phyloP scores from a whole-genome alignment of 2,888 invertebrate species.

The Apodemia zela region DNA sequence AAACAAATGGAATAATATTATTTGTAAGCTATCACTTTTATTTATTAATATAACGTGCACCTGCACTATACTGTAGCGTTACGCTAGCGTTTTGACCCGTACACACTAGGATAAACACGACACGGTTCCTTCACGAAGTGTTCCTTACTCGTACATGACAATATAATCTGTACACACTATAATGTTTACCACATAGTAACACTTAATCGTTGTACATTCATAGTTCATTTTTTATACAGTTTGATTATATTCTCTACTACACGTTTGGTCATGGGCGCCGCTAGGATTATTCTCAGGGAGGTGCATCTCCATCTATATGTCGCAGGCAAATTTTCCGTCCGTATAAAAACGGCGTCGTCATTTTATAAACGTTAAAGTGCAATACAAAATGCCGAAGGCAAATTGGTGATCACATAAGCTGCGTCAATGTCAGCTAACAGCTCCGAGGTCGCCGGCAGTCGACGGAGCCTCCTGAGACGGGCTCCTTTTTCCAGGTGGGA shows the following conservation, averaged over 20 bases:
- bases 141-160: constrained; percentile 1
- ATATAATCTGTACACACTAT: not conserved
- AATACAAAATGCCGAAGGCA: no score
- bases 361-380: no score
- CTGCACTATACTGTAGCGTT: not conserved
- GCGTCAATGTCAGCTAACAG: no score
- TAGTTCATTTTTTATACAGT: not conserved
- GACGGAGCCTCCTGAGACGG: no score
- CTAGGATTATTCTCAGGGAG: no score
- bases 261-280: no score
- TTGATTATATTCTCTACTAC: not conserved
- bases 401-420: no score
- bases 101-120: not conserved
- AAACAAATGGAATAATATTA: constrained; percentile 7
- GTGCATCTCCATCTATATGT: no score
- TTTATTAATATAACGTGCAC: not conserved
- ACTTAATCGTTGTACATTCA: not conserved
- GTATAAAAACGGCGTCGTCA: no score
- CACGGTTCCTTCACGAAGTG: constrained; percentile 3
- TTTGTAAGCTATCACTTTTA: not conserved
- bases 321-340: no score
- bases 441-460: no score
- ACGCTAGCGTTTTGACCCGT: constrained; percentile 6
- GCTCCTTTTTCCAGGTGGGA: no score
- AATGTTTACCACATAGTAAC: not conserved